Conservation (phyloP, 2,797 vertebrate genomes). For the Knipowitschia caucasica region DNA sequence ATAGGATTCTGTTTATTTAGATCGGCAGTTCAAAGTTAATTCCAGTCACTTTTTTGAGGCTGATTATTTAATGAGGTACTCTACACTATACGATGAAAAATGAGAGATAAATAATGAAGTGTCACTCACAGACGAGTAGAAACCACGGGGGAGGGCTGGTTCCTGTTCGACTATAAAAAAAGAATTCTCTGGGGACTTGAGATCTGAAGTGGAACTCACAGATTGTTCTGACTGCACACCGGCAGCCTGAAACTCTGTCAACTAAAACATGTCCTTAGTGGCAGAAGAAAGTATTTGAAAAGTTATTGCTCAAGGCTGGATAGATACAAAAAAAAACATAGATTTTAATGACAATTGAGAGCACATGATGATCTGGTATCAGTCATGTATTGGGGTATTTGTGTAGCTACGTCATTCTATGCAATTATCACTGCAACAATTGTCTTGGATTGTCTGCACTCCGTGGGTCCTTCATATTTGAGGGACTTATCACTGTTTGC, state of each 20-base stretch:
- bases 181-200: slow-evolving; percentile 61
- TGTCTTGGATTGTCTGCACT: too few species aligned
- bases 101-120: slow-evolving; percentile 61
- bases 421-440: too few species aligned
- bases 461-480: too few species aligned
- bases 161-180: slow-evolving; percentile 74
- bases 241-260: slow-evolving; percentile 59
- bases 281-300: slow-evolving; percentile 52
- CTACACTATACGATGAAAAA: slow-evolving; percentile 52
- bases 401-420: too few species aligned
- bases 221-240: slow-evolving; percentile 61
- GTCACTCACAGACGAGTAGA: slow-evolving; percentile 65
- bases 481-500: too few species aligned
- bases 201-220: slow-evolving; percentile 69
- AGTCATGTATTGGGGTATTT: too few species aligned
- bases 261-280: slow-evolving; percentile 53
- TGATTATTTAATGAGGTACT: slow-evolving; percentile 49
- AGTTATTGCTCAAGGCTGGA: slow-evolving; percentile 31
- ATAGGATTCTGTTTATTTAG: neutral
- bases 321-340: slow-evolving; percentile 5
- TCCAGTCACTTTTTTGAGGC: slow-evolving; percentile 12
- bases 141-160: slow-evolving; percentile 67
- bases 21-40: neutral
- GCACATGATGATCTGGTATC: neutral
- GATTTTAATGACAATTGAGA: neutral